Evolutionary conservation across 2,113 vertebrate species (phyloP).

Genomic region (Sapayoa aenigma): DNA sequence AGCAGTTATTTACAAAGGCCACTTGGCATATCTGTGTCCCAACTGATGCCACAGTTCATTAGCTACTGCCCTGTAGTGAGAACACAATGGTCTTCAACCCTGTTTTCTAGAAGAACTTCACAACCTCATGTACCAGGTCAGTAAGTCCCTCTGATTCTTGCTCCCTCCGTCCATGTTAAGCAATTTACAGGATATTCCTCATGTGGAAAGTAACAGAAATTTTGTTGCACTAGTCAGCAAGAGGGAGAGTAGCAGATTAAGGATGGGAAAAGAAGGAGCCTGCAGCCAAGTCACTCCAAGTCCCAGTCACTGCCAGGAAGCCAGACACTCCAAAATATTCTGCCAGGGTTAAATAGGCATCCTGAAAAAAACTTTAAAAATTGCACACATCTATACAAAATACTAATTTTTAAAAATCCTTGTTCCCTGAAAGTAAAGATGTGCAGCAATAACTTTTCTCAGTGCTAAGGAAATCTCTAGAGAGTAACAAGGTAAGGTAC

Average conservation of each 20-base stretch:
- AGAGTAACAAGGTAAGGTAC: neutral
- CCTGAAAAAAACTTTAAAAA: neutral
- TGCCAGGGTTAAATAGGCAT: neutral
- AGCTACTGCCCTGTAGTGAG: neutral
- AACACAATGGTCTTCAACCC: neutral
- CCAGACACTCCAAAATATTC: neutral
- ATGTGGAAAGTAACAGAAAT: neutral
- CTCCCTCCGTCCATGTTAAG: neutral
- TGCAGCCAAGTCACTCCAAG: neutral
- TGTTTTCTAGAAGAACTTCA: neutral
- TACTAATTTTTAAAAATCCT: neutral
- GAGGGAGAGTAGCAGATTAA: neutral
- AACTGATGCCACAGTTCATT: neutral
- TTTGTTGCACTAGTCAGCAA: neutral
- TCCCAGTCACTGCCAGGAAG: neutral
- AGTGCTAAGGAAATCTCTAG: neutral
- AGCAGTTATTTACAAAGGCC: neutral
- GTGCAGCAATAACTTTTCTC: neutral
- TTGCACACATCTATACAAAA: neutral
- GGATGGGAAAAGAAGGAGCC: rapidly evolving
- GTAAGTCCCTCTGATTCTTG: neutral
- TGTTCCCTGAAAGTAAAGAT: neutral
- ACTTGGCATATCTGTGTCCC: neutral
- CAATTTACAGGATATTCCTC: too few relatives aligned
- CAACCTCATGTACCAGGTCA: neutral